Percentiles rank a stretch among this genome's conserved stretches.
Evolutionary conservation across 2,888 invertebrate genomes (phyloP).

Genomic region (Acrobasis consociella): DNA sequence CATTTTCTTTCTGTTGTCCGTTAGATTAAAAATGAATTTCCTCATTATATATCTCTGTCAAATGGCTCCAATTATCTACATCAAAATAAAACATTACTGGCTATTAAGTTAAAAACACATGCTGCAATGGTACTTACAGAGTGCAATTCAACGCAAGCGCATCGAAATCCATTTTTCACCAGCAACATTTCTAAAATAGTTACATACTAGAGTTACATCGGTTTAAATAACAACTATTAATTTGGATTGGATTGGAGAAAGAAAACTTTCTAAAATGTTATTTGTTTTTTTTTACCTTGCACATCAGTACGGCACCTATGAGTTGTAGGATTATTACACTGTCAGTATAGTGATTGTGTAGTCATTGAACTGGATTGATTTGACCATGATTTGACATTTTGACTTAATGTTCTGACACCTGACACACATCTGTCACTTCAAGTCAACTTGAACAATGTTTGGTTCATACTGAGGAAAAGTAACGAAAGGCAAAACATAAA

Average conservation of each 20-base stretch:
- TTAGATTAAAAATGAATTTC: too few species aligned
- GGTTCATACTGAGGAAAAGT: neutral
- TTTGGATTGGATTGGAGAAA: slow-evolving; percentile 41
- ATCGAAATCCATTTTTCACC: too few species aligned
- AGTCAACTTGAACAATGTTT: neutral
- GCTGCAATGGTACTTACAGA: too few species aligned
- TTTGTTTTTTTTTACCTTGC: slow-evolving; percentile 30
- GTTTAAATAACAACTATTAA: neutral
- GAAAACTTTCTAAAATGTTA: slow-evolving; percentile 40
- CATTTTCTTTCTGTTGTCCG: too few species aligned
- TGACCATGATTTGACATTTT: slow-evolving; percentile 20
- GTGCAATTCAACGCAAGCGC: too few species aligned
- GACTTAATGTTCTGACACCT: slow-evolving; percentile 7
- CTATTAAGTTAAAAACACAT: too few species aligned
- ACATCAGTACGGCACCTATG: slow-evolving; percentile 29
- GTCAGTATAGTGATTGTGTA: slow-evolving; percentile 26
- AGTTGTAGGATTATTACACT: slow-evolving; percentile 34
- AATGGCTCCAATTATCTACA: too few species aligned
- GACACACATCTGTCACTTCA: slow-evolving; percentile 9
- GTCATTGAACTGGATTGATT: slow-evolving; percentile 26
- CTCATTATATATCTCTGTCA: too few species aligned
- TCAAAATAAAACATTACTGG: too few species aligned
- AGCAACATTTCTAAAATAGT: too few species aligned
- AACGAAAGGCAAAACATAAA: too few species aligned
- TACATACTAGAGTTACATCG: too few species aligned